Base-by-base conservation (phyloP, 2,797 vertebrate species). In the Brachymystax lenok region DNA sequence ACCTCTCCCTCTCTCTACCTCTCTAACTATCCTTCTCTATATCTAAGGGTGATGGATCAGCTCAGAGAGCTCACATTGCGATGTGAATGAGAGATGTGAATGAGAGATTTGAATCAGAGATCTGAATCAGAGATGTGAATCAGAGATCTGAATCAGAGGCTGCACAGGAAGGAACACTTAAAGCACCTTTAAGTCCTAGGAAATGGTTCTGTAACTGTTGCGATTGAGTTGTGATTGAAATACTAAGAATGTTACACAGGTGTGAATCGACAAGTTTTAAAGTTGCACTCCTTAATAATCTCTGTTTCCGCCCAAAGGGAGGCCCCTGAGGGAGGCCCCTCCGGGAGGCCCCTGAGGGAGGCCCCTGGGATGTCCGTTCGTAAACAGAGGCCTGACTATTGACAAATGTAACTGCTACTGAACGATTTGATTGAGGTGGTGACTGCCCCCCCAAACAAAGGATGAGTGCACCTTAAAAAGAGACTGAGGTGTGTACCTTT, bases 101-200 rank as follows among this genome's bases (percentile, higher is more conserved):
- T 40, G 7, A 1, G 35, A 46, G 2, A 46, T 10, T 2, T 10
- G 40, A 46, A 46, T 46, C 40, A 40, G 40, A 40, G 76, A 73
- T 28, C 73, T 33, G 30, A 33, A 33, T 33, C 30, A 33, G 30
- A 30, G 30, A 0, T 24, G 24, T 30, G 30, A 30, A 30, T 30
- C 4, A 30, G 30, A 33, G 77, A 73, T 28, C 74, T 76, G 74
- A 83, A 84, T 83, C 75, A 76, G 46, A 70, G 52, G 78, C 74
- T 81, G 66, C 21, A 50, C 63, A 77, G 77, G 67, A 83, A 82
- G 30, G 24, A 74, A 79, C 74, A 80, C 74, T 77, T 54, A 74
- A 78, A 77, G 33, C 21, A 78, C 70, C 66, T 77, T 88, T 81
- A 78, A n/a, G 8, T 80, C 35, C 71, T 35, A 54, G 80, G 72